phyloP scores from a whole-genome alignment of 1,140 invertebrate genomes.

The Pseudobourletiella spinata region DNA sequence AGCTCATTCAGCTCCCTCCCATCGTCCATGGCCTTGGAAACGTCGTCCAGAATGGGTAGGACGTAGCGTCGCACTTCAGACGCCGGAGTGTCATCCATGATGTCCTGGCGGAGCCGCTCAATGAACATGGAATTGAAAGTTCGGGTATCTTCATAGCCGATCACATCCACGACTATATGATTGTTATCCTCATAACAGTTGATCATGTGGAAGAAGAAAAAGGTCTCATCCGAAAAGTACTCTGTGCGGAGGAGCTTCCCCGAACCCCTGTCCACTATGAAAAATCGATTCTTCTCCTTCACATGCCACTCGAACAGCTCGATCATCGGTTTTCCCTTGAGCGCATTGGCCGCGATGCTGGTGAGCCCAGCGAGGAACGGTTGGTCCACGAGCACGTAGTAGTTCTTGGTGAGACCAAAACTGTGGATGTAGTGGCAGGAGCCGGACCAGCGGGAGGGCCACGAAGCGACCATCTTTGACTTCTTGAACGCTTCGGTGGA shows the following conservation, averaged over 20 bases:
- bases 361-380: slow-evolving; percentile 41
- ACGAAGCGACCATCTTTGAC: slow-evolving; percentile 9
- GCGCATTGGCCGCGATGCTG: slow-evolving; percentile 42
- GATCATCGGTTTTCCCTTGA: neutral
- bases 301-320: slow-evolving; percentile 14
- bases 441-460: slow-evolving; percentile 9
- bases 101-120: neutral
- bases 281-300: slow-evolving; percentile 22
- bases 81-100: slow-evolving; percentile 2
- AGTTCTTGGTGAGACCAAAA: slow-evolving; percentile 16
- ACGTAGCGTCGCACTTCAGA: neutral
- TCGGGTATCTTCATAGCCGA: slow-evolving; percentile 9
- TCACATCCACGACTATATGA: slow-evolving; percentile 20
- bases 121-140: slow-evolving; percentile 12
- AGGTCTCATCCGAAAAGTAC: slow-evolving; percentile 18
- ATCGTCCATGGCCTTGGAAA: neutral
- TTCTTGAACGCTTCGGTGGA: slow-evolving; percentile 16
- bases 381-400: slow-evolving; percentile 37
- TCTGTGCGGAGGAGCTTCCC: slow-evolving; percentile 24
- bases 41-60: slow-evolving; percentile 8
- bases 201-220: slow-evolving; percentile 29
- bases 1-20: slow-evolving; percentile 1
- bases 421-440: slow-evolving; percentile 13
- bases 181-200: slow-evolving; percentile 32
- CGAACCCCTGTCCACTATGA: slow-evolving; percentile 17